Evolutionary conservation across 1,140 invertebrate genomes (phyloP).

Genomic region (Lasaia peninsularis): DNA sequence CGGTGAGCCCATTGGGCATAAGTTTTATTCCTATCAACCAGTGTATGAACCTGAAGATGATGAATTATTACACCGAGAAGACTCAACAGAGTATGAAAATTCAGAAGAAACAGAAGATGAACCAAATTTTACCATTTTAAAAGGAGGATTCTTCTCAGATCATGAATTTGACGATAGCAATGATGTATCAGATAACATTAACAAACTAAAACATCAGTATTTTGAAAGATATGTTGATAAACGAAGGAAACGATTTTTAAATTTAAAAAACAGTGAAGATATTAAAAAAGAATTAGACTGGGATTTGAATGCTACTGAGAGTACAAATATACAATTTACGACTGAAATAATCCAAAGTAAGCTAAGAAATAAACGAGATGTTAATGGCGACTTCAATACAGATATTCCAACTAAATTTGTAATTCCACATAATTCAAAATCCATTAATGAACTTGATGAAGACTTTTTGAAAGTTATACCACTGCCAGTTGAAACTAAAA

Average conservation of each 20-base stretch:
- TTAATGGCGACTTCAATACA: slow-evolving; percentile 54
- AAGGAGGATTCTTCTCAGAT: slow-evolving; percentile 61
- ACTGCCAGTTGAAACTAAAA: slow-evolving; percentile 31
- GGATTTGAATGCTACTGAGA: slow-evolving; percentile 46
- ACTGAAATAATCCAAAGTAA: slow-evolving; percentile 27
- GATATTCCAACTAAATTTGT: slow-evolving; percentile 36
- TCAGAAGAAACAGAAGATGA: slow-evolving; percentile 47
- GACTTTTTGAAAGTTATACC: slow-evolving; percentile 59
- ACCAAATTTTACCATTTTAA: slow-evolving; percentile 51
- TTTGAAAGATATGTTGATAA: slow-evolving; percentile 69
- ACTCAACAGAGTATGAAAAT: slow-evolving; percentile 48
- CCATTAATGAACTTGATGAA: slow-evolving; percentile 37
- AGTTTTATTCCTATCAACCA: slow-evolving; percentile 68
- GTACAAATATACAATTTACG: slow-evolving; percentile 30
- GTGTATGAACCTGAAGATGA: slow-evolving; percentile 66
- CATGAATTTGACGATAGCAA: slow-evolving; percentile 33
- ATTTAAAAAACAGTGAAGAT: slow-evolving; percentile 39
- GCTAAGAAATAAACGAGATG: slow-evolving; percentile 46
- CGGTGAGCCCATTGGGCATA: slow-evolving; percentile 66
- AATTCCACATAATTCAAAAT: slow-evolving; percentile 27
- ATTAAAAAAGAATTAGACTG: slow-evolving; percentile 40
- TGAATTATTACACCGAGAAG: slow-evolving; percentile 45
- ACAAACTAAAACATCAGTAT: slow-evolving; percentile 66
- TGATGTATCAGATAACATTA: slow-evolving; percentile 51
- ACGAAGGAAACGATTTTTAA: slow-evolving; percentile 60